Base-by-base conservation (phyloP, 2,797 vertebrate species). In the Vipera ursinii region DNA sequence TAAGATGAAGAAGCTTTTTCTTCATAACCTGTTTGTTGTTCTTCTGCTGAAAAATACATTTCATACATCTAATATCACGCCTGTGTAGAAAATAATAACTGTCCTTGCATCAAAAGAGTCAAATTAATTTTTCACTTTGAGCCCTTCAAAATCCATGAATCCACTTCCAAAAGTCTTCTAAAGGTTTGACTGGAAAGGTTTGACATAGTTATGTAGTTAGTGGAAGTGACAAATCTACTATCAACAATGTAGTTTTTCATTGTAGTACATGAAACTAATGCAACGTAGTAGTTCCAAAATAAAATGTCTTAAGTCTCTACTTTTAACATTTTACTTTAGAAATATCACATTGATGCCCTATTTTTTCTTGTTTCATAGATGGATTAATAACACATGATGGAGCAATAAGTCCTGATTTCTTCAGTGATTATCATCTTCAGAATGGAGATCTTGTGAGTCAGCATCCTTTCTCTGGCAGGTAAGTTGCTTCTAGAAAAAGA, bases 321-420 rank as follows among this genome's bases (percentile, higher is more conserved):
- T 56, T 90, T 92, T 89, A 90, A 82, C 89, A 73, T 61, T 60
- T 87, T 89, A 1, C 88, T 51, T 78, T 87, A 91, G 69, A 92
- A 51, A 51, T 8, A 0, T 63, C 20, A 93, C 1, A 24, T 91
- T 95, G 3, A 92, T 38, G n/a, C n/a, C 59, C 65, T 89, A 24
- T 87, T 32, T 0, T 90, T 92, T 61, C 89, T 95, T 63, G 92
- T 78, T 94, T 94, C 87, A 1, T 93, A 99, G 99, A 99, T 93
- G 98, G 98, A 88, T 95, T 99, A 91, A 97, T 98, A 89, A 96
- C 97, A 88, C 97, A 98, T 0, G 98, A 99, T 92, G 98, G 98
- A 55, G 96, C 97, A 0, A 96, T 98, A 96, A 98, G 98, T 96
- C 98, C 98, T 0, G 98, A 98, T 91, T 98, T 98, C 97, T 98